Conservation (phyloP, 2,113 vertebrate species). For the Platichthys flesus region DNA sequence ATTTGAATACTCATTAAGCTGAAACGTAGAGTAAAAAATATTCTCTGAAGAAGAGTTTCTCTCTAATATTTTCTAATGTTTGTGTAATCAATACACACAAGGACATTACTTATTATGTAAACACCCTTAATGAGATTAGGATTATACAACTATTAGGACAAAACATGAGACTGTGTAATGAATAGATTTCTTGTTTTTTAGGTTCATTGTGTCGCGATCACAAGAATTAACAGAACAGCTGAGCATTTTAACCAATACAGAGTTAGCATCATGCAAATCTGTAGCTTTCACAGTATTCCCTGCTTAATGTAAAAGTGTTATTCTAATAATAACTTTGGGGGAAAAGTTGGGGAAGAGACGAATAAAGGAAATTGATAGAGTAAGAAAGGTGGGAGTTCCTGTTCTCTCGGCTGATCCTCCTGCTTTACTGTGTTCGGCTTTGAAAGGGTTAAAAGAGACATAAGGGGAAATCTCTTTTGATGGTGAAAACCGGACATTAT, state of each 20-base stretch:
- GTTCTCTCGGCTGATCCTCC: slow-evolving; percentile 43
- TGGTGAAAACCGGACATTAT: slow-evolving; percentile 1
- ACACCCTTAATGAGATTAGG: neutral
- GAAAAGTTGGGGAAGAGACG: neutral
- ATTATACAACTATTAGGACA: neutral
- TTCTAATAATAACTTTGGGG: no score
- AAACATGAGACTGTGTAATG: neutral
- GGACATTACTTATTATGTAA: slow-evolving; percentile 17
- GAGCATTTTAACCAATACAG: slow-evolving; percentile 16
- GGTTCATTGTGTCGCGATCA: neutral
- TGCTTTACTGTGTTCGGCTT: slow-evolving; percentile 42
- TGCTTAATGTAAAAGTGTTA: neutral
- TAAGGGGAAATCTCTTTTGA: slow-evolving; percentile 14
- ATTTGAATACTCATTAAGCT: slow-evolving; percentile 64
- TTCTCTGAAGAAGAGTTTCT: slow-evolving; percentile 17
- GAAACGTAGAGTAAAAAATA: slow-evolving; percentile 29
- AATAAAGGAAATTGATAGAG: neutral
- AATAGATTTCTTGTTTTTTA: slow-evolving; percentile 4
- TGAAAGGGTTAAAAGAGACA: slow-evolving; percentile 30
- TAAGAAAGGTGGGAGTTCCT: slow-evolving; percentile 7
- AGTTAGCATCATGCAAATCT: slow-evolving; percentile 17
- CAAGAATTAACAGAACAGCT: neutral
- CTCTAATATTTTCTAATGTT: slow-evolving; percentile 13
- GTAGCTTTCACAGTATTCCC: neutral
- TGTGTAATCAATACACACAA: slow-evolving; percentile 4